Percentiles rank a stretch among this genome's conserved stretches.
Conservation (phyloP, 2,888 invertebrate species). For the Acanthosepion lycidas region DNA sequence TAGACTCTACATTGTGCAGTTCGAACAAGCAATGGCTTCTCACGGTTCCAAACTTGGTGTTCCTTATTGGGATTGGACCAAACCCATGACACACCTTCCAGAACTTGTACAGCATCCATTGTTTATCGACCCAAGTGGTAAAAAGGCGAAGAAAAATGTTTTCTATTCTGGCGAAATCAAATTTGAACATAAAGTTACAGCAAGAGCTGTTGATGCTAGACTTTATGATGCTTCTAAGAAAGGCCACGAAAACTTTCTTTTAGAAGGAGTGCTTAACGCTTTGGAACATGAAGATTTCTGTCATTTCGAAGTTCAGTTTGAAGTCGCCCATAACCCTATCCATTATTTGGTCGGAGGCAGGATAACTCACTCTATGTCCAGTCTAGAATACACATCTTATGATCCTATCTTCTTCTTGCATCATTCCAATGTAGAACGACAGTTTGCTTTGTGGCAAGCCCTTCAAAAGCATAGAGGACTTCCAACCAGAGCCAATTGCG, state of each 20-base stretch:
- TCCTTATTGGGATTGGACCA: slow-evolving; percentile 58
- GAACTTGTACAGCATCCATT: slow-evolving; percentile 50
- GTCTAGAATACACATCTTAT: slow-evolving; percentile 56
- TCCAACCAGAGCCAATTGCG: slow-evolving; percentile 49
- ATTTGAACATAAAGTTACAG: slow-evolving; percentile 50
- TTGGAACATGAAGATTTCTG: slow-evolving; percentile 55
- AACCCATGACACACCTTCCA: slow-evolving; percentile 51
- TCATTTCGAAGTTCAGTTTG: slow-evolving; percentile 56
- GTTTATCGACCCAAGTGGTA: slow-evolving; percentile 49
- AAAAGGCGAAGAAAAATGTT: slow-evolving; percentile 53
- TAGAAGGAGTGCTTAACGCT: slow-evolving; percentile 54
- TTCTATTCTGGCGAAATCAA: slow-evolving; percentile 54
- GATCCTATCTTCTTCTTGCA: slow-evolving; percentile 57
- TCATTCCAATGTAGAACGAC: slow-evolving; percentile 56
- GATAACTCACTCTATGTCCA: slow-evolving; percentile 54
- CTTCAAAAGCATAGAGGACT: slow-evolving; percentile 53
- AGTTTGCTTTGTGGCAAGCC: slow-evolving; percentile 54
- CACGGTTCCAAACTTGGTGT: slow-evolving; percentile 50
- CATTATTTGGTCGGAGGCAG: slow-evolving; percentile 56
- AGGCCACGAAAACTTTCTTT: slow-evolving; percentile 51
- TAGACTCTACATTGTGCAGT: slow-evolving; percentile 53
- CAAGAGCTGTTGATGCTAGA: slow-evolving; percentile 54
- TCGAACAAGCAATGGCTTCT: slow-evolving; percentile 49
- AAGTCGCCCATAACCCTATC: slow-evolving; percentile 56
- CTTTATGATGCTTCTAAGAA: slow-evolving; percentile 50